Percentiles rank a stretch among this genome's conserved stretches.
Evolutionary conservation across 2,113 vertebrate genomes (phyloP).

Genomic region (Tangachromis dhanisi): DNA sequence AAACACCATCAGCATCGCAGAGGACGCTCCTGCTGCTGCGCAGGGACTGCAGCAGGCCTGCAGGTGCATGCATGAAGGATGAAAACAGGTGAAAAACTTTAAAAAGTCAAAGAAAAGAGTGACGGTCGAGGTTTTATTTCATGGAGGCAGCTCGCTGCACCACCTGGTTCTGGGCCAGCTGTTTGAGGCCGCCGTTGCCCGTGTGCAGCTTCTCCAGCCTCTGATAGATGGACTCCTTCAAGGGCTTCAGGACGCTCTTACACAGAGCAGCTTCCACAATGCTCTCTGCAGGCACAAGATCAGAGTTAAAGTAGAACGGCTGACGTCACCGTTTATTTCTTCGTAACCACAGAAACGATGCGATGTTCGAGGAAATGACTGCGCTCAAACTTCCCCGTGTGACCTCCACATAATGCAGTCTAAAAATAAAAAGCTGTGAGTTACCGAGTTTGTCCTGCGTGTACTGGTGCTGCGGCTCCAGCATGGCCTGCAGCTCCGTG

Average conservation of each 20-base stretch:
- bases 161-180: conserved; percentile 86
- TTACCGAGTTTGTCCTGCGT: conserved; percentile 53
- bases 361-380: neutral
- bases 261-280: conserved; percentile 87
- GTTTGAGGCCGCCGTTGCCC: conserved; percentile 73
- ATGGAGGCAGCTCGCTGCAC: neutral
- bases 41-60: neutral
- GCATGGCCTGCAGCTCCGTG: conserved; percentile 79
- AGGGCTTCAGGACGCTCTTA: conserved; percentile 92
- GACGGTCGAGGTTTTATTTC: neutral
- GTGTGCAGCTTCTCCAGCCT: conserved; percentile 81
- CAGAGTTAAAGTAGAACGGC: neutral
- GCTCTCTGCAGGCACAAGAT: conserved; percentile 67
- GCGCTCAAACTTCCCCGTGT: neutral
- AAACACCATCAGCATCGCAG: neutral
- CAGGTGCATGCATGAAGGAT: neutral
- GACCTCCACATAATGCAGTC: neutral
- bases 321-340: neutral
- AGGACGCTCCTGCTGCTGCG: neutral
- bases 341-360: neutral
- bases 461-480: conserved; percentile 73
- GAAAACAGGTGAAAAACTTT: neutral
- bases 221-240: conserved; percentile 80
- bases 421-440: neutral
- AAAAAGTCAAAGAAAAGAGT: neutral